Evolutionary conservation across 2,888 invertebrate genomes (phyloP).

Genomic region (Polyploca ridens): DNA sequence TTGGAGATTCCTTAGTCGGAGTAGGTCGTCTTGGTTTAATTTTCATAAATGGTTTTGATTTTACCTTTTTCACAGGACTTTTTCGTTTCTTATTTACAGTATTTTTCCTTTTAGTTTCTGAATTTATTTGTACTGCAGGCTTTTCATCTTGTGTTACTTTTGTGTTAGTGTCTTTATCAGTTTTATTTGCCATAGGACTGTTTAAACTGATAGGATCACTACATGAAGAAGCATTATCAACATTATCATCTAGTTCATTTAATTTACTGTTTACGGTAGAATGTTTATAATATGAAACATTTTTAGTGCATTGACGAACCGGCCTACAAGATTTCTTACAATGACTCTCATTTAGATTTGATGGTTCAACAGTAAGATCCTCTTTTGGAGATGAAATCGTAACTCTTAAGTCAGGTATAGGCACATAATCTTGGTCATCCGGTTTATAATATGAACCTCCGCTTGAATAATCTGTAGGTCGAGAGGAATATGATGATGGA

Average conservation of each 20-base stretch:
- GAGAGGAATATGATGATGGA: constrained; percentile 73
- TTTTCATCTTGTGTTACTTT: constrained; percentile 41
- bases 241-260: constrained; percentile 44
- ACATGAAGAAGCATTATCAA: constrained; percentile 44
- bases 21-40: constrained; percentile 68
- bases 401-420: constrained; percentile 57
- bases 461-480: constrained; percentile 85
- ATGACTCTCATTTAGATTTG: constrained; percentile 32
- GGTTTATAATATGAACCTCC: constrained; percentile 87
- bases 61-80: constrained; percentile 59
- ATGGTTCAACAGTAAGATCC: constrained; percentile 31
- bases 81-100: constrained; percentile 49
- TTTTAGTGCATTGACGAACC: constrained; percentile 73
- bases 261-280: constrained; percentile 36
- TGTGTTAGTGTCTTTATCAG: constrained; percentile 24
- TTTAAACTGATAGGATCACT: constrained; percentile 51
- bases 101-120: constrained; percentile 39
- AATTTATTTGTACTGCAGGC: constrained; percentile 35
- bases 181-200: constrained; percentile 43
- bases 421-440: constrained; percentile 83
- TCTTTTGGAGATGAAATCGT: constrained; percentile 49
- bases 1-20: constrained; percentile 55
- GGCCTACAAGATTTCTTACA: constrained; percentile 57
- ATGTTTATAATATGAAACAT: constrained; percentile 70
- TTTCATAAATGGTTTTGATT: constrained; percentile 66